phyloP scores from a whole-genome alignment of 1,140 invertebrate genomes.

The Gyrodactylus bullatarudis region DNA sequence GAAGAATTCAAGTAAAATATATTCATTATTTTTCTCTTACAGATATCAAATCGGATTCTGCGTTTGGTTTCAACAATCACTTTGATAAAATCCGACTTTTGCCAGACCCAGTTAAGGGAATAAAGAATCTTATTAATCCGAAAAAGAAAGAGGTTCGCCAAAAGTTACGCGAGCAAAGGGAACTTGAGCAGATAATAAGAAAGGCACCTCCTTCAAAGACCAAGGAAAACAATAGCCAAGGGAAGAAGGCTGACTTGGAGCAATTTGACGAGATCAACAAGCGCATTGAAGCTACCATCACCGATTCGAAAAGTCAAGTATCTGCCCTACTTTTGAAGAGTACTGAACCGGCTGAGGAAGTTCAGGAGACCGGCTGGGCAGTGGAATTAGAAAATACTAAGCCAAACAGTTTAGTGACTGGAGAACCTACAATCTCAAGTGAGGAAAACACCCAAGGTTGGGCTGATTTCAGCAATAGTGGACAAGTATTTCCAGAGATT shows the following conservation, averaged over 20 bases:
- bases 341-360: background rate
- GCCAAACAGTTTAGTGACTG: background rate
- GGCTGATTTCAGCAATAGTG: background rate
- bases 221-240: background rate
- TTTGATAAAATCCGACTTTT: background rate
- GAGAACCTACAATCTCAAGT: background rate
- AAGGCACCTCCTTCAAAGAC: background rate
- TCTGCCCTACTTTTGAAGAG: background rate
- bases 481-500: background rate
- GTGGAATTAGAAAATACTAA: background rate
- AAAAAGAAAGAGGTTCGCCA: background rate
- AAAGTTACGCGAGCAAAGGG: background rate
- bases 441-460: background rate
- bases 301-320: background rate
- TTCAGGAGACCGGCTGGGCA: background rate
- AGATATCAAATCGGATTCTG: background rate
- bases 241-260: background rate
- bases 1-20: no score
- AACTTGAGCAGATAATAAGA: slow-evolving; percentile 3
- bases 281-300: background rate
- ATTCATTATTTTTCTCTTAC: background rate
- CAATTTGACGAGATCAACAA: background rate
- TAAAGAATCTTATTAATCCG: background rate
- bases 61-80: slow-evolving; percentile 1
- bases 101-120: slow-evolving; percentile 5